Percentiles rank a stretch among this genome's conserved stretches.
Evolutionary conservation across 1,140 invertebrate genomes (phyloP).

Genomic region (Trachymyrmex cornetzi): DNA sequence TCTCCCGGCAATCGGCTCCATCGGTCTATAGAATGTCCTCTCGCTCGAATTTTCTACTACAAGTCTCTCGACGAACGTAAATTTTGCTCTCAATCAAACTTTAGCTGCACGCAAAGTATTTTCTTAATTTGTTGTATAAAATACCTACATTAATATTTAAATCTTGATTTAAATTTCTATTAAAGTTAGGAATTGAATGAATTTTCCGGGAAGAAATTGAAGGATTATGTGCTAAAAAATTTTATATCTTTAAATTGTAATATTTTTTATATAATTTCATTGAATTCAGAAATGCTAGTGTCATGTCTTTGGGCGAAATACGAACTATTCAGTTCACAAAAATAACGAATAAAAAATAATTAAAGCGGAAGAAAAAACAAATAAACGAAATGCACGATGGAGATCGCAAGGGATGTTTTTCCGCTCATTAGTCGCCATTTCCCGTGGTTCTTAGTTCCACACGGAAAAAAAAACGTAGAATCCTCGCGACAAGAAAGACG

Average conservation of each 20-base stretch:
- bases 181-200: neutral
- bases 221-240: neutral
- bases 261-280: neutral
- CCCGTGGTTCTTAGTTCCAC: constrained; percentile 4
- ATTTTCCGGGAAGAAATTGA: neutral
- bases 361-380: constrained; percentile 17
- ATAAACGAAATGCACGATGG: constrained; percentile 38
- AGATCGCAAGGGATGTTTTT: constrained; percentile 65
- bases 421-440: constrained; percentile 69
- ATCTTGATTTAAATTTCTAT: constrained; percentile 14
- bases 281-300: neutral
- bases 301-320: neutral
- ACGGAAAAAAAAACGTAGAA: constrained; percentile 17
- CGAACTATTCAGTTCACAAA: neutral
- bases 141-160: neutral
- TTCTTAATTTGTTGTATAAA: constrained; percentile 11
- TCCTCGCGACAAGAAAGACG: constrained; percentile 41
- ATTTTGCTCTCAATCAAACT: constrained; percentile 6
- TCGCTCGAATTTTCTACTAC: neutral
- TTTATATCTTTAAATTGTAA: neutral
- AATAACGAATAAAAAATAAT: constrained; percentile 8
- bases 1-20: constrained; percentile 26
- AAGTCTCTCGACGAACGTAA: constrained; percentile 8
- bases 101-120: constrained; percentile 5
- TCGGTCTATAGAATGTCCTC: neutral